Conservation (phyloP, 2,113 vertebrate species). For the Tachuris rubrigastra region DNA sequence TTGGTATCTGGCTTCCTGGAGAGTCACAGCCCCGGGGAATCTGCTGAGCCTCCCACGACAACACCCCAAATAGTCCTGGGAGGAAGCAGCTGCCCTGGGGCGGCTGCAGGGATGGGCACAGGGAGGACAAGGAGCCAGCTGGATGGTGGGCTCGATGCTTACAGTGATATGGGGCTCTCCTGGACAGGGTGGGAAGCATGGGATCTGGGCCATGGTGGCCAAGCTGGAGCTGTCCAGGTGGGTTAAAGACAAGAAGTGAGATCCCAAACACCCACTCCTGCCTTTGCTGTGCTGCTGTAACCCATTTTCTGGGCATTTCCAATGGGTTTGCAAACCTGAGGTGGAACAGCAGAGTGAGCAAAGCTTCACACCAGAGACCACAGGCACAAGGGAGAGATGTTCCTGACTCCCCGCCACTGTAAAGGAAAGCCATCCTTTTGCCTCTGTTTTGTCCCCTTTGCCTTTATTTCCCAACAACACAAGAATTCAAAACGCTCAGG, state of each 20-base stretch:
- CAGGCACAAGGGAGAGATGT: neutral
- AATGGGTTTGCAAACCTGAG: neutral
- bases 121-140: neutral
- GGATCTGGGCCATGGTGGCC: neutral
- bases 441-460: neutral
- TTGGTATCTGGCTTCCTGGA: slow-evolving; percentile 57
- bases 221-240: neutral
- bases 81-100: slow-evolving; percentile 23
- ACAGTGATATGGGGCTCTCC: rapidly evolving
- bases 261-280: neutral
- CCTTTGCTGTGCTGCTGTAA: neutral
- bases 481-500: neutral
- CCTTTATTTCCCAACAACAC: neutral
- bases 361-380: neutral
- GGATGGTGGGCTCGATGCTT: neutral
- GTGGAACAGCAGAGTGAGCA: neutral
- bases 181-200: neutral
- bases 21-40: slow-evolving; percentile 33
- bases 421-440: neutral
- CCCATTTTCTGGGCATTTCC: neutral
- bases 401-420: neutral
- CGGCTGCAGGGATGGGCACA: neutral
- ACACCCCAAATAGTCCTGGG: neutral
- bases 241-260: neutral
- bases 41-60: slow-evolving; percentile 18